These are phyloP conservation scores for Lepidochrysops patricia DNA, from an alignment of 2,888 invertebrate species.

Conservation along the genomic window DNA sequence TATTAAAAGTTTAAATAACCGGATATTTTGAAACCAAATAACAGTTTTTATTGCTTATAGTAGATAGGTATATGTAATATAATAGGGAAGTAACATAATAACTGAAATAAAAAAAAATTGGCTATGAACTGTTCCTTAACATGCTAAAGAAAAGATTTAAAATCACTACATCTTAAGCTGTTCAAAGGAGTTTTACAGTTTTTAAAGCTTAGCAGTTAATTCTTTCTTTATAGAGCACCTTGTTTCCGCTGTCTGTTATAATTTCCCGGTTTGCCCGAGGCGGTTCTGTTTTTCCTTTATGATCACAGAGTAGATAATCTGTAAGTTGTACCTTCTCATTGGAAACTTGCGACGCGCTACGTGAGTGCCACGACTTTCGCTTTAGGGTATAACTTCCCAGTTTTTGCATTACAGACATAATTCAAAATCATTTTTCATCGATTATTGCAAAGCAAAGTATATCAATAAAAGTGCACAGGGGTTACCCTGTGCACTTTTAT, in stretches of 20 bases:
- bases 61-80: no score
- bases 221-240: constrained; percentile 45
- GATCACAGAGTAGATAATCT: constrained; percentile 20
- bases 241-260: constrained; percentile 29
- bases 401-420: neutral
- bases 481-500: no score
- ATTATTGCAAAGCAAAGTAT: neutral
- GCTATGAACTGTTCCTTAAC: neutral
- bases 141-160: constrained; percentile 32
- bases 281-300: constrained; percentile 27
- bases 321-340: constrained; percentile 1
- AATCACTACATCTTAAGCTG: constrained; percentile 45
- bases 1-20: neutral
- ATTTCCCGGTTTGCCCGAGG: constrained; percentile 27
- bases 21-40: neutral
- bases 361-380: neutral
- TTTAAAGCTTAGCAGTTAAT: constrained; percentile 53
- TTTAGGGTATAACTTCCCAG: neutral
- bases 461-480: no score
- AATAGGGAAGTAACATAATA: no score
- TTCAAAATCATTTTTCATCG: neutral
- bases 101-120: neutral
- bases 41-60: no score
- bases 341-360: neutral
- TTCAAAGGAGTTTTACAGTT: constrained; percentile 55